phyloP scores from a whole-genome alignment of 2,888 invertebrate genomes.

The Harpalus rubripes region DNA sequence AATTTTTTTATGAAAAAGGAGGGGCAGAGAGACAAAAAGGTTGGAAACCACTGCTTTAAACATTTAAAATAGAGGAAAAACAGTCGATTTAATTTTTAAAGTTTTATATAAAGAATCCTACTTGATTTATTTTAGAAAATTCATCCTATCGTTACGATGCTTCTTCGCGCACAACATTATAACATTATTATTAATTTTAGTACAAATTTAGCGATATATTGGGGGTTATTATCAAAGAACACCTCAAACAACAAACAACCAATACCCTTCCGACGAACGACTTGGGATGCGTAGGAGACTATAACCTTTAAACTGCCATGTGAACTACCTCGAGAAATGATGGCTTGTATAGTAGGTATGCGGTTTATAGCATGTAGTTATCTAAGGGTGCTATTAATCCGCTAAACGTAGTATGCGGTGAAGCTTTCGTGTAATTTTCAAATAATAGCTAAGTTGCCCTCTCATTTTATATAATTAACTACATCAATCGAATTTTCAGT shows the following conservation, averaged over 20 bases:
- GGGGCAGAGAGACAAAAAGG: no score
- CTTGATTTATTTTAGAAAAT: no score
- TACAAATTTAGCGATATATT: not conserved
- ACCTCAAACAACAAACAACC: not conserved
- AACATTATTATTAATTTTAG: not conserved
- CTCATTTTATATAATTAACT: not conserved
- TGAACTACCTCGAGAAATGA: not conserved
- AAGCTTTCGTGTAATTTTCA: constrained; percentile 17
- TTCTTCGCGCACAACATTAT: not conserved
- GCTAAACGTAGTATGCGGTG: constrained; percentile 1
- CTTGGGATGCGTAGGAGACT: not conserved
- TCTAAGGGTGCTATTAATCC: constrained; percentile 16
- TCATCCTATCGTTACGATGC: not conserved
- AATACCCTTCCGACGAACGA: not conserved
- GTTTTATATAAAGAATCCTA: no score
- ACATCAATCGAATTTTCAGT: not conserved
- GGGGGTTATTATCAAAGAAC: not conserved
- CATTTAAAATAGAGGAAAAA: no score
- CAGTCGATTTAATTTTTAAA: no score
- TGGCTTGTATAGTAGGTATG: not conserved
- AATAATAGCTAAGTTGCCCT: constrained; percentile 3
- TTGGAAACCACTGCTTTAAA: no score
- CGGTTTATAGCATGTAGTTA: not conserved
- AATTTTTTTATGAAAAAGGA: no score
- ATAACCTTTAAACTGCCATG: not conserved